phyloP scores from a whole-genome alignment of 2,888 invertebrate genomes.

The Zele albiditarsus region DNA sequence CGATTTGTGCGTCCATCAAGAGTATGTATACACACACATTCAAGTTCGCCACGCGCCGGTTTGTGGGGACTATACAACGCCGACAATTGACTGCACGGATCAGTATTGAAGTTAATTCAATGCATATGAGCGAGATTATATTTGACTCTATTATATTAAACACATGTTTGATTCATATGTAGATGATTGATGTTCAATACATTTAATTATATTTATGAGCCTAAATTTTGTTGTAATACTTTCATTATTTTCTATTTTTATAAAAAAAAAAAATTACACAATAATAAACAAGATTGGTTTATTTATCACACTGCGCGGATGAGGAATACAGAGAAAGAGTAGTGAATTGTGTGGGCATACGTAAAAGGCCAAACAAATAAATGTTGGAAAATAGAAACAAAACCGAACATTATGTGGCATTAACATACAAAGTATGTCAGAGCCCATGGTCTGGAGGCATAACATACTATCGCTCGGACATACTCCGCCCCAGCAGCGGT shows the following conservation, averaged over 20 bases:
- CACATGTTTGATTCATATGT: too few species aligned
- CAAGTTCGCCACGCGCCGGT: constrained; percentile 40
- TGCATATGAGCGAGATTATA: too few species aligned
- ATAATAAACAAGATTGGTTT: too few species aligned
- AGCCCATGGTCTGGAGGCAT: constrained; percentile 65
- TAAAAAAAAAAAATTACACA: too few species aligned
- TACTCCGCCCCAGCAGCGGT: constrained; percentile 57
- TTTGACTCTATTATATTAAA: too few species aligned
- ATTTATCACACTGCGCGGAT: too few species aligned
- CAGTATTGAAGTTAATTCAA: neutral
- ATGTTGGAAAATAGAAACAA: constrained; percentile 70
- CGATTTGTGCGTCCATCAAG: constrained; percentile 38
- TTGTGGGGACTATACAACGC: neutral
- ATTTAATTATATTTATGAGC: too few species aligned
- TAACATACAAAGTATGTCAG: constrained; percentile 74
- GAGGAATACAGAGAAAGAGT: constrained; percentile 12
- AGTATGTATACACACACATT: constrained; percentile 28
- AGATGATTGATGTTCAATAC: too few species aligned
- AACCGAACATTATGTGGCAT: constrained; percentile 72
- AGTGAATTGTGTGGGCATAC: constrained; percentile 44
- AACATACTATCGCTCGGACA: constrained; percentile 68
- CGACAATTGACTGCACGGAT: neutral
- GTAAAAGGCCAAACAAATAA: constrained; percentile 68
- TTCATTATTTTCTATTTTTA: too few species aligned
- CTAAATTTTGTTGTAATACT: too few species aligned